phyloP scores from a whole-genome alignment of 2,888 invertebrate species.

The Leptopilina syphax region DNA sequence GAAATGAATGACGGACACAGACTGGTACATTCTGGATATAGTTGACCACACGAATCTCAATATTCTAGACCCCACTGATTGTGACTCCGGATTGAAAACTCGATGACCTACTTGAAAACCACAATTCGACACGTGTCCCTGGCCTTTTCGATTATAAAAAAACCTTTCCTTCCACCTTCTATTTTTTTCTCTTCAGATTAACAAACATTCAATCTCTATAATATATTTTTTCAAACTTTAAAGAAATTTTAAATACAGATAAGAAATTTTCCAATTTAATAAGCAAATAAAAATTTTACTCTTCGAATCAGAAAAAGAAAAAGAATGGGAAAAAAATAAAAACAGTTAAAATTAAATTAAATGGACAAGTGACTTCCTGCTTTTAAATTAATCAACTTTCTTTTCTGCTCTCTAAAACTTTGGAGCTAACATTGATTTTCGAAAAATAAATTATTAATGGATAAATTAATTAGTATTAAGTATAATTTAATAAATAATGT shows the following conservation, averaged over 20 bases:
- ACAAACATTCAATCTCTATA: neutral
- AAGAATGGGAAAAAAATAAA: too few species aligned
- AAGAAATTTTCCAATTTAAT: too few species aligned
- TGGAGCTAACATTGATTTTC: too few species aligned
- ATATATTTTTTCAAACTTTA: neutral
- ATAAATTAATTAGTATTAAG: too few species aligned
- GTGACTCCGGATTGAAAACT: slow-evolving; percentile 59
- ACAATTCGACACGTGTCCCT: slow-evolving; percentile 51
- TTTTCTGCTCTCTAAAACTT: too few species aligned
- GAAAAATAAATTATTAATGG: too few species aligned
- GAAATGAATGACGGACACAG: slow-evolving; percentile 47
- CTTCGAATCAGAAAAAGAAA: too few species aligned
- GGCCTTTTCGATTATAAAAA: slow-evolving; percentile 44
- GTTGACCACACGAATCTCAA: slow-evolving; percentile 34
- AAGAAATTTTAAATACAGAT: neutral
- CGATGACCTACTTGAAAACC: slow-evolving; percentile 61
- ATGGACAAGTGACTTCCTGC: too few species aligned
- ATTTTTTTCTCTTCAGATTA: neutral
- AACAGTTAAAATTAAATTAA: too few species aligned
- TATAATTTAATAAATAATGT: too few species aligned
- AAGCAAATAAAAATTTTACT: too few species aligned
- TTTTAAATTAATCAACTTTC: too few species aligned
- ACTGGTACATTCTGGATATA: slow-evolving; percentile 31
- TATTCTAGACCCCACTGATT: slow-evolving; percentile 45
- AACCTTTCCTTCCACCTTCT: neutral